phyloP scores from a whole-genome alignment of 2,888 invertebrate genomes.

The Phania funesta region DNA sequence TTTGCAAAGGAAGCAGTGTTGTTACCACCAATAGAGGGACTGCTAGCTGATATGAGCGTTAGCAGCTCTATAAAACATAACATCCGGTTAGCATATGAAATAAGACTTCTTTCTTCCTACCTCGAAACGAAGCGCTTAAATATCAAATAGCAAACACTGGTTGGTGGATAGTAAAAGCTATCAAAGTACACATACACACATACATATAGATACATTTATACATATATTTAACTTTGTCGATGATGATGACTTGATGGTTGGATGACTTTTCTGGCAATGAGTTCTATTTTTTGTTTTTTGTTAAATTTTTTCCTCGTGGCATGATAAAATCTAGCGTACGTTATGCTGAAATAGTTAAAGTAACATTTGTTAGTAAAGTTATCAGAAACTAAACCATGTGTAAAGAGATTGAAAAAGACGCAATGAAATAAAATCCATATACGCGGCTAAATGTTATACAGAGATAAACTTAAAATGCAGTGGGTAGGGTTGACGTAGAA shows the following conservation, averaged over 20 bases:
- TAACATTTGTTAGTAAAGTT: slow-evolving; percentile 65
- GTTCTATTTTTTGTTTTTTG: slow-evolving; percentile 38
- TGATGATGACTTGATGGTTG: slow-evolving; percentile 63
- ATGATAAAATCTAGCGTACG: slow-evolving; percentile 62
- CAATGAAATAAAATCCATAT: slow-evolving; percentile 55
- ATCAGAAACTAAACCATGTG: slow-evolving; percentile 64
- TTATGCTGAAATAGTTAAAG: slow-evolving; percentile 63
- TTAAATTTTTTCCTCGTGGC: neutral
- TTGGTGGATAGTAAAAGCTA: slow-evolving; percentile 13
- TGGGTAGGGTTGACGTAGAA: neutral
- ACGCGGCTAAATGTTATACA: slow-evolving; percentile 52
- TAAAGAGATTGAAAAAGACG: slow-evolving; percentile 52
- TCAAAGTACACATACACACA: neutral
- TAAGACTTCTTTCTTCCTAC: slow-evolving; percentile 24
- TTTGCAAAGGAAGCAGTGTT: slow-evolving; percentile 19
- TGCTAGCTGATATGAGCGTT: neutral
- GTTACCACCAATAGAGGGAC: slow-evolving; percentile 22
- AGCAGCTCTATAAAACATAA: slow-evolving; percentile 43
- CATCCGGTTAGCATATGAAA: slow-evolving; percentile 63
- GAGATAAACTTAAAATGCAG: slow-evolving; percentile 35
- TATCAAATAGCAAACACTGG: neutral
- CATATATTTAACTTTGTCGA: neutral
- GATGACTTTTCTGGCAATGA: slow-evolving; percentile 61
- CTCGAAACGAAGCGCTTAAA: neutral
- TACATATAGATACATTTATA: neutral